A percentile compares a stretch with the other conserved stretches of the same genome.
phyloP scores from a whole-genome alignment of 2,888 invertebrate genomes.

The Epicampocera succincta region DNA sequence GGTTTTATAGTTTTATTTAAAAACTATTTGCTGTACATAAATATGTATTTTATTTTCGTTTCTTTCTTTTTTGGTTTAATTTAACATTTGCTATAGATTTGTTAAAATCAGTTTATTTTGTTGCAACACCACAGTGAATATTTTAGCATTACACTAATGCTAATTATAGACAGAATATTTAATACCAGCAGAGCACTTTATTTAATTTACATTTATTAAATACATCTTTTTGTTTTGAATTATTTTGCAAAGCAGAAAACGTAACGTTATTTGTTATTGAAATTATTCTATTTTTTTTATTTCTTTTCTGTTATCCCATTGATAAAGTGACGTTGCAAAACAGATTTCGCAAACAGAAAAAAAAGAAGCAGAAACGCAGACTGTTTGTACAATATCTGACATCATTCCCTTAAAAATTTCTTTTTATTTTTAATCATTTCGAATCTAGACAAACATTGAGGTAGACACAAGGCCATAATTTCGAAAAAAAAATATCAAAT shows the following conservation, averaged over 20 bases:
- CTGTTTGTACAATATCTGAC: slow-evolving; percentile 53
- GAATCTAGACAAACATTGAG: slow-evolving; percentile 50
- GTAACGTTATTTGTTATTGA: too few relatives aligned
- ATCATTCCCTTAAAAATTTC: slow-evolving; percentile 52
- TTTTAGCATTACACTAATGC: slow-evolving; percentile 43
- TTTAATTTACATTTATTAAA: slow-evolving; percentile 9
- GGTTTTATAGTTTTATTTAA: background rate
- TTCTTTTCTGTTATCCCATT: too few relatives aligned
- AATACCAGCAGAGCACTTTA: slow-evolving; percentile 13
- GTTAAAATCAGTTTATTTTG: slow-evolving; percentile 37
- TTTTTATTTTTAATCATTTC: slow-evolving; percentile 47
- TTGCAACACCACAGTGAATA: slow-evolving; percentile 37
- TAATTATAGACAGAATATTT: slow-evolving; percentile 53
- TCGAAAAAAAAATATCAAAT: slow-evolving; percentile 23
- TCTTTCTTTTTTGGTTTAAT: slow-evolving; percentile 3
- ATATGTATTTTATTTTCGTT: too few relatives aligned
- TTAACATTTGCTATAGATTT: slow-evolving; percentile 39
- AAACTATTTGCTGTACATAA: slow-evolving; percentile 9
- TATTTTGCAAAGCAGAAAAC: too few relatives aligned
- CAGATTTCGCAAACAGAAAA: slow-evolving; percentile 16
- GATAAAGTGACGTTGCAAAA: slow-evolving; percentile 48
- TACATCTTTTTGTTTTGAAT: background rate
- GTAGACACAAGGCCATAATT: slow-evolving; percentile 57
- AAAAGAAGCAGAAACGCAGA: slow-evolving; percentile 24
- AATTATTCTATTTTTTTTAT: too few relatives aligned